Conservation (phyloP, 2,888 invertebrate species). For the Iphiclides podalirius region DNA sequence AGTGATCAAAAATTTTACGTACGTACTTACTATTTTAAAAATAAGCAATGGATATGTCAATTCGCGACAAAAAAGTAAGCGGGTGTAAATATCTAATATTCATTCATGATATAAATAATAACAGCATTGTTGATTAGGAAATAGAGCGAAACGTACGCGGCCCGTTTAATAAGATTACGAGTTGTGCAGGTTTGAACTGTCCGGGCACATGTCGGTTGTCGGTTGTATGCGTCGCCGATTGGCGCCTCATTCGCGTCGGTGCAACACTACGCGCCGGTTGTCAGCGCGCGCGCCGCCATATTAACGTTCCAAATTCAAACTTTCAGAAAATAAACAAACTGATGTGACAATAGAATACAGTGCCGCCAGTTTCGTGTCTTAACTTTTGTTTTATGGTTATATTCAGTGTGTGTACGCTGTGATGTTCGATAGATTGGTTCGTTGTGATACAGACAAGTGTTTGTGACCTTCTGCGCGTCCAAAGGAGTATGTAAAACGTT, state of each 20-base stretch:
- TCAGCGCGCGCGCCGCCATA: constrained; percentile 47
- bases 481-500: constrained; percentile 50
- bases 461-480: constrained; percentile 59
- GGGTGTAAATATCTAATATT: not conserved
- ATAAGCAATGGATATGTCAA: not conserved
- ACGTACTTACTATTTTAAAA: no score
- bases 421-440: constrained; percentile 34
- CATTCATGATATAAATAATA: constrained; percentile 9
- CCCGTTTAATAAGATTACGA: constrained; percentile 67
- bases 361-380: constrained; percentile 38
- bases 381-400: constrained; percentile 4
- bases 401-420: constrained; percentile 25
- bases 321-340: constrained; percentile 35
- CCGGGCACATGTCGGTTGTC: constrained; percentile 38
- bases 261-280: constrained; percentile 52
- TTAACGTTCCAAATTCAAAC: constrained; percentile 57
- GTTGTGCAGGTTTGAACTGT: constrained; percentile 57
- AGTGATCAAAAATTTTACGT: no score
- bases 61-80: not conserved
- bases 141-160: constrained; percentile 47
- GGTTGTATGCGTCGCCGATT: constrained; percentile 36
- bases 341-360: constrained; percentile 31
- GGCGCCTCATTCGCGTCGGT: constrained; percentile 61
- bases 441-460: constrained; percentile 63
- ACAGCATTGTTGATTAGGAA: constrained; percentile 25